phyloP scores from a whole-genome alignment of 2,888 invertebrate species.

The Meiosimyza decipiens region DNA sequence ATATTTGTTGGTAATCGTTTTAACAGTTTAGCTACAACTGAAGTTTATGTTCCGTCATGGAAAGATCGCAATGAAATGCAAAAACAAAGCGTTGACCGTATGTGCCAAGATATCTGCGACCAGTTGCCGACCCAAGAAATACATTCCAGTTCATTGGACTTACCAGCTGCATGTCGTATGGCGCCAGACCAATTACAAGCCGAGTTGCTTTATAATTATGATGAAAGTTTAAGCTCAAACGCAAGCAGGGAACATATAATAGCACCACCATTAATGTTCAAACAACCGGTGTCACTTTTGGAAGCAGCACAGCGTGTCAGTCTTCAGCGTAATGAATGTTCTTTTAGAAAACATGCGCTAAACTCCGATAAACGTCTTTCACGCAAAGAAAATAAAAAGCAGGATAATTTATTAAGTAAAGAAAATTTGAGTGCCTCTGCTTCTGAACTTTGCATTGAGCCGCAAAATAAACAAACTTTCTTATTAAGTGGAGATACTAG shows the following conservation, averaged over 20 bases:
- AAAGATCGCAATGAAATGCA: conserved; percentile 58
- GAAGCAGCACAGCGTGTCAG: conserved; percentile 53
- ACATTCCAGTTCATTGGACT: conserved; percentile 71
- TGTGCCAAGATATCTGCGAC: conserved; percentile 38
- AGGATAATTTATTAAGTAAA: background rate
- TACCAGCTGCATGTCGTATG: conserved; percentile 67
- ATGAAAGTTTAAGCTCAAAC: conserved; percentile 47
- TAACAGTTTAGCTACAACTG: conserved; percentile 69
- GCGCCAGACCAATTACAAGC: conserved; percentile 70
- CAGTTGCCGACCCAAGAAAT: conserved; percentile 51
- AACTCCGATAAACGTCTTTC: conserved; percentile 71
- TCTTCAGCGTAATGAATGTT: conserved; percentile 48
- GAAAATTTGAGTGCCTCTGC: conserved; percentile 45
- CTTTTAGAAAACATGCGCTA: conserved; percentile 69
- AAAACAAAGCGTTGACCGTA: conserved; percentile 56
- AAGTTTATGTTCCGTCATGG: conserved; percentile 71
- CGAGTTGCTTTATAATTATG: conserved; percentile 69
- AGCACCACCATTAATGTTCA: conserved; percentile 72
- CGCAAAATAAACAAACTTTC: conserved; percentile 61
- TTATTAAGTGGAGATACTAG: conserved; percentile 32
- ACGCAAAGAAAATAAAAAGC: background rate
- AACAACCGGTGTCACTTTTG: conserved; percentile 60
- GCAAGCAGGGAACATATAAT: conserved; percentile 49
- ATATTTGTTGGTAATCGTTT: conserved; percentile 73
- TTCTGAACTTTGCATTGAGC: conserved; percentile 54